Base-by-base conservation (phyloP, 2,113 vertebrate genomes). In the Aspidoscelis tigris region DNA sequence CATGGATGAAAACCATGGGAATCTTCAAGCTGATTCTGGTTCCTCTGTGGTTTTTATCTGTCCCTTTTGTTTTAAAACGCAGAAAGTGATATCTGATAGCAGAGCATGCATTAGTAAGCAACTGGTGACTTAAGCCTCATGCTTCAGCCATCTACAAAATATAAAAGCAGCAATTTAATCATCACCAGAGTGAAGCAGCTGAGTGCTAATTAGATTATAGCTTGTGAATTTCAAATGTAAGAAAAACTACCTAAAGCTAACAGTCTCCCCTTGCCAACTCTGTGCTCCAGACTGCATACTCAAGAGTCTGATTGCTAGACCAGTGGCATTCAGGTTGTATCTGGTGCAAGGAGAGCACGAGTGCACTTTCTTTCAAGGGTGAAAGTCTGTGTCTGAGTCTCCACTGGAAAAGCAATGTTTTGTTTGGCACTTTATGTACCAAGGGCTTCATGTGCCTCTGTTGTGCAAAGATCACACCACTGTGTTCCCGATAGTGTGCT, bases 161-260 rank as follows among this genome's bases (percentile, higher is more conserved):
- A 26, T 26, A 86, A 78, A 88, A 89, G 86, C 16, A 82, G 50
- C 81, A 53, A 64, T 65, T 71, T 66, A 85, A 87, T 1, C 84
- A 80, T 78, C 76, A 87, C 58, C 43, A 76, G 66, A 78, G 84
- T 86, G 80, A 0, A 78, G 16, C 14, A 80, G 1, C 69, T 74
- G 84, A 44, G 65, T 88, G 77, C 4, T 87, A 78, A 33, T 43
- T 82, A 89, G 33, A 50, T 86, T 1, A 0, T 9, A 26, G 86
- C 39, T 86, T 78, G 77, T 39, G 83, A 0, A 65, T 76, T 92
- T 85, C 53, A 78, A 81, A 12, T 26, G 9, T 8, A 53, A 78
- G 11, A 33, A 20, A 55, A 24, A 43, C 70, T 61, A 39, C 80
- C 80, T 64, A 20, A 82, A 82, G 74, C 82, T 58, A 47, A 53